Conservation (phyloP, 2,888 invertebrate species). For the Zygogramma bicolorata region DNA sequence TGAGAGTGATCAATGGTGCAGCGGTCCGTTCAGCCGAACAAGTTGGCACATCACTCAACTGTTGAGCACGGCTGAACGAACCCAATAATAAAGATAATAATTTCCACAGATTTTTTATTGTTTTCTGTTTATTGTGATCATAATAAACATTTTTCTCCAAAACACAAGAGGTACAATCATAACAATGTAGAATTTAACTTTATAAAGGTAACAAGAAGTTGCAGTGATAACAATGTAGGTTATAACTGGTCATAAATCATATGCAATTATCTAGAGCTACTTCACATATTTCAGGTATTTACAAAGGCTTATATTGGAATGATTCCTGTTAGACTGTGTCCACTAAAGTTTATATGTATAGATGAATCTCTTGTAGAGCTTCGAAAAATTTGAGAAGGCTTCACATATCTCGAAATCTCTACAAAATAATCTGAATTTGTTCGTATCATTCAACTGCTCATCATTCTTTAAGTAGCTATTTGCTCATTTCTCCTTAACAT, state of each 20-base stretch:
- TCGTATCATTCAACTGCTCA: no score
- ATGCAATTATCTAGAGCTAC: conserved; percentile 45
- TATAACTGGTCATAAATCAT: conserved; percentile 34
- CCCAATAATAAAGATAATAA: not conserved
- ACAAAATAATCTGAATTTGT: no score
- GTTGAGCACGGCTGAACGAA: not conserved
- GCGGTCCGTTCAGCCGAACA: no score
- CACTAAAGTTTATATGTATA: no score
- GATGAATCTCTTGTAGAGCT: no score
- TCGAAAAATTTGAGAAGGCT: no score
- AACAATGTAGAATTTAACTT: conserved; percentile 49
- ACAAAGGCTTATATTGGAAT: conserved; percentile 51
- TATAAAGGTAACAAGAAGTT: conserved; percentile 53
- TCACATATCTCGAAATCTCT: no score
- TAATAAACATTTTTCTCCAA: conserved; percentile 41
- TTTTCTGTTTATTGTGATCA: conserved; percentile 27
- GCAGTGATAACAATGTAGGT: conserved; percentile 44
- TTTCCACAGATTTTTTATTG: conserved; percentile 30
- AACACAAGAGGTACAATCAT: conserved; percentile 43
- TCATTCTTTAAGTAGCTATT: no score
- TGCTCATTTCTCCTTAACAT: no score
- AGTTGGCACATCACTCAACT: no score
- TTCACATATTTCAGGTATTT: conserved; percentile 51
- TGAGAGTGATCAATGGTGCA: no score
- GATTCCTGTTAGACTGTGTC: conserved; percentile 20